phyloP scores from a whole-genome alignment of 2,888 invertebrate species.

The Miltochrista miniata region DNA sequence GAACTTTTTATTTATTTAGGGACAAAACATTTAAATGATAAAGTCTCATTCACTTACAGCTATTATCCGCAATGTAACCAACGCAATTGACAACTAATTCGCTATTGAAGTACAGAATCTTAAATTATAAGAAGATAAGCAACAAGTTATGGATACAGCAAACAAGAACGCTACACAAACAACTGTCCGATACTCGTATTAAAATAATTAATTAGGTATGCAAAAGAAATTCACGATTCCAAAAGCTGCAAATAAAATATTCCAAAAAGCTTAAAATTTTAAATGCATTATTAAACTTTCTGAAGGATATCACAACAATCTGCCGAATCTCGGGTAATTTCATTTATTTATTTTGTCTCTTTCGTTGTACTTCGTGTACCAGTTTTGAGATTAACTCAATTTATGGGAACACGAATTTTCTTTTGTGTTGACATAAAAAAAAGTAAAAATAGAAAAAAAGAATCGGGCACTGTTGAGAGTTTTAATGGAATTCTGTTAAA shows the following conservation, averaged over 20 bases:
- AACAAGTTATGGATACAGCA: too few species aligned
- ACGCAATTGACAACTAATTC: too few species aligned
- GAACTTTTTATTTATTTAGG: too few species aligned
- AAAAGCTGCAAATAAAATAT: conserved; percentile 1
- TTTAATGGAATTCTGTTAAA: conserved; percentile 57
- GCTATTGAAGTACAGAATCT: too few species aligned
- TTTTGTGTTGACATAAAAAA: conserved; percentile 40
- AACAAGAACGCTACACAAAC: too few species aligned
- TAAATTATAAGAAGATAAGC: too few species aligned
- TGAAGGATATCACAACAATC: conserved; percentile 35
- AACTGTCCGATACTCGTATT: too few species aligned
- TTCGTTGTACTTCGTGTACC: conserved; percentile 53
- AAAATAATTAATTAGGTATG: too few species aligned
- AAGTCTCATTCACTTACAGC: too few species aligned
- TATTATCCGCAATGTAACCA: too few species aligned
- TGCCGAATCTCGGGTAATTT: conserved; percentile 46
- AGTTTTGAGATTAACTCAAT: conserved; percentile 66
- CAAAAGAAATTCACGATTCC: too few species aligned
- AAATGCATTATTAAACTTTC: conserved; percentile 28
- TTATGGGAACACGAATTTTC: conserved; percentile 55
- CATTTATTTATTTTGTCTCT: conserved; percentile 52
- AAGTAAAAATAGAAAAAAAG: conserved; percentile 43
- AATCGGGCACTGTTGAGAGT: conserved; percentile 41
- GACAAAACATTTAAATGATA: too few species aligned
- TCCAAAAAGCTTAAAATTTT: conserved; percentile 26